These are phyloP conservation scores for Augochlora pura DNA, from an alignment of 1,140 invertebrate species.

Conservation along the genomic window DNA sequence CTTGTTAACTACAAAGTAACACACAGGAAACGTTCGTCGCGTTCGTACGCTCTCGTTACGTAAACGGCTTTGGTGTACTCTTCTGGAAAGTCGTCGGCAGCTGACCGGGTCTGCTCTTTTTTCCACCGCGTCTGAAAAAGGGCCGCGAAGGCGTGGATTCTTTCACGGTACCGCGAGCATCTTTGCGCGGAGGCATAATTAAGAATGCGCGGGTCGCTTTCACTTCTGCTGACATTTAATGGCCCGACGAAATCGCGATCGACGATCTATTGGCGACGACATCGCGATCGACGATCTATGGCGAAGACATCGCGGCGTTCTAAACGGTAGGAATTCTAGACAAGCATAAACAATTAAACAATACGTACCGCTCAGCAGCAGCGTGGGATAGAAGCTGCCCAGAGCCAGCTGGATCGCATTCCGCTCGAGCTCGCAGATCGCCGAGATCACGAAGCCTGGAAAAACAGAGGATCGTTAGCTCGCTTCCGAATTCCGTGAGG, in stretches of 20 bases:
- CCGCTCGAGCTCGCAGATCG: constrained; percentile 93
- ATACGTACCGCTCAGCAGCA: constrained; percentile 88
- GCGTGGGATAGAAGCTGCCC: constrained; percentile 96
- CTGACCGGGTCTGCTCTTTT: background rate
- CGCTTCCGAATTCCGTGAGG: background rate
- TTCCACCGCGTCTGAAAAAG: no score
- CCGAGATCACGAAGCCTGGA: constrained; percentile 93
- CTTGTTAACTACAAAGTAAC: no score
- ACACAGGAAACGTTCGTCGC: background rate
- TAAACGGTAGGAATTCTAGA: no score
- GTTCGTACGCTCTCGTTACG: background rate
- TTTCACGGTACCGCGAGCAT: background rate
- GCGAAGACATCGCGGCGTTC: no score
- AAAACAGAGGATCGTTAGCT: background rate
- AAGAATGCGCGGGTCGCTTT: constrained; percentile 14
- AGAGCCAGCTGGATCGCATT: constrained; percentile 96
- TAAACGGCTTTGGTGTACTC: background rate
- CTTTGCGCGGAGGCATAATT: background rate
- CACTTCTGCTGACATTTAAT: constrained; percentile 2
- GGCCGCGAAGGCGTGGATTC: no score
- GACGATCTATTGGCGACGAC: no score
- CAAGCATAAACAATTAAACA: background rate
- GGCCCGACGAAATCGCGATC: background rate
- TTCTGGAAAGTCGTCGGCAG: background rate
- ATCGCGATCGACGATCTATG: background rate